These are phyloP conservation scores for Oceanites oceanicus DNA, from an alignment of 2,113 vertebrate species.

Conservation along the genomic window DNA sequence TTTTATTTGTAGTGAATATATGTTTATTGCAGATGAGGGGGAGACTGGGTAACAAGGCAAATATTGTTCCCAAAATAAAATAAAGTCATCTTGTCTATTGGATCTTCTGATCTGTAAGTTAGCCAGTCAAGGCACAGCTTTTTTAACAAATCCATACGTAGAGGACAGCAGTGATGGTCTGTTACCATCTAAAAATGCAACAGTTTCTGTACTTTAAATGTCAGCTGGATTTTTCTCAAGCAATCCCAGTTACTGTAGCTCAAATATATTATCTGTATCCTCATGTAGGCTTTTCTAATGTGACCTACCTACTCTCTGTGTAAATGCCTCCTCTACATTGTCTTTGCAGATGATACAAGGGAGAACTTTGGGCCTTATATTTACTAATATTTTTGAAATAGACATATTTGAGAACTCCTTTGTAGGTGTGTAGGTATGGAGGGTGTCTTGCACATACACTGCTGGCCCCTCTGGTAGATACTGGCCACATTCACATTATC, in stretches of 20 bases:
- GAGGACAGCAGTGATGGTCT: background rate
- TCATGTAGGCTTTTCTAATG: background rate
- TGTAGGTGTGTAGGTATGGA: background rate
- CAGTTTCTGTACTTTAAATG: background rate
- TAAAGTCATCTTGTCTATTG: background rate
- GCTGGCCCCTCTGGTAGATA: background rate
- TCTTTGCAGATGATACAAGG: background rate
- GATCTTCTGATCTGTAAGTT: background rate
- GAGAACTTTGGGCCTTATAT: background rate
- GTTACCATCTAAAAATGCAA: background rate
- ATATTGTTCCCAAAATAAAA: background rate
- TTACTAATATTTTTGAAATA: background rate
- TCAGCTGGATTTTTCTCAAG: background rate
- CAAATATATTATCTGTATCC: background rate
- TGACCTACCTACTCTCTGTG: background rate
- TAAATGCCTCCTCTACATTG: background rate
- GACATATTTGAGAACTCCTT: background rate
- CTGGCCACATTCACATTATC: fast-evolving
- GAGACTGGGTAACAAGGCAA: background rate
- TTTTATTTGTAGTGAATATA: background rate
- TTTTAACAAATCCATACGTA: background rate
- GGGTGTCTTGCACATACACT: background rate
- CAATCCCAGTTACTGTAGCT: background rate
- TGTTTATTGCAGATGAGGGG: background rate
- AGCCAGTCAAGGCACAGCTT: background rate